Base-by-base conservation (phyloP, 2,888 invertebrate genomes). In the Hesperia comma region DNA sequence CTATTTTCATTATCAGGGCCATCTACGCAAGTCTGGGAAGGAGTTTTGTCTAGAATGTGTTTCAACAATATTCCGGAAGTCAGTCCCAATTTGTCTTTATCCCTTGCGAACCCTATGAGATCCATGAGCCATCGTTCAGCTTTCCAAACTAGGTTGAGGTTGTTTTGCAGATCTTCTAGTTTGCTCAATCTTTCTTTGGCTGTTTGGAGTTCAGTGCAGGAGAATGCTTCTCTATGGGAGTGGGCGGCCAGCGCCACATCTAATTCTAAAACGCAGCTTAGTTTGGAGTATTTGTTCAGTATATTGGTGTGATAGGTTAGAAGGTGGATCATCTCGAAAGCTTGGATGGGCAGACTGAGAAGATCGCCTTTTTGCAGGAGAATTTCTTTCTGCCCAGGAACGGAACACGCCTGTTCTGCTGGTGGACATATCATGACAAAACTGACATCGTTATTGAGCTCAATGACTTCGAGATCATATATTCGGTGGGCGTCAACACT, bases 51-150 rank as follows among this genome's bases (percentile, higher is more conserved):
- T 67, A 91, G 75, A 46, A 93, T 78, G 62, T 88, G 78, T 77
- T 89, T 93, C 75, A 93, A 84, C 74, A 90, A 79, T 82, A 91
- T 91, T 54, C 94, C 91, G 40, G 94, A 93, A 69, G 87, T 86
- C 2, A 85, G 82, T 0, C 82, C 79, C 10, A 88, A 83, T 72
- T 91, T 93, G 71, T 91, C 93, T 74, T 91, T 93, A 70, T 99
- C 99, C 69, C 99, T 94, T 0, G 99, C 98, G 82, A 98, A 98
- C 0, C 97, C 96, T 63, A 99, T 98, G 6, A 99, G 96, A 81
- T 99, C 98, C 95, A 98, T 97, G 19, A 99, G 94, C 99, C 99
- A 99, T 17, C 99, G 95, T 53, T 98, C 96, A 19, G 96, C 96
- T 80, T 98, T 98, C 99, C 99, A 99, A 3, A 98, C 95, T 0